These are phyloP conservation scores for Distichodus sexfasciatus DNA, from an alignment of 2,797 vertebrate species.

Conservation along the genomic window DNA sequence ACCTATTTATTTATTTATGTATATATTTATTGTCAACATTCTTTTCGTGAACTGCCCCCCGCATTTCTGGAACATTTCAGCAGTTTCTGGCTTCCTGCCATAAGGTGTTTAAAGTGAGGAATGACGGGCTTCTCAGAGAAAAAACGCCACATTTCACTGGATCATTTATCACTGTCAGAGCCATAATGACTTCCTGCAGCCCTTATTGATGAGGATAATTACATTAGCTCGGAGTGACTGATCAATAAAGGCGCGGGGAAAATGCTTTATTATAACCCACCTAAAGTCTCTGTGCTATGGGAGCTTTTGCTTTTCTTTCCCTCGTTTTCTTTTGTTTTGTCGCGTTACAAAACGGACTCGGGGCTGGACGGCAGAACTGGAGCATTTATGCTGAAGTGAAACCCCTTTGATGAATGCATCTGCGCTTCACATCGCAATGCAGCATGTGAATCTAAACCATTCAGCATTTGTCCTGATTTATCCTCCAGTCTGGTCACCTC, in stretches of 20 bases:
- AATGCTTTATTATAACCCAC: slow-evolving; percentile 80
- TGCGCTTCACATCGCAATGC: slow-evolving; percentile 18
- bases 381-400: slow-evolving; percentile 7
- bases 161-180: slow-evolving; percentile 99
- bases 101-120: slow-evolving; percentile 87
- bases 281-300: slow-evolving; percentile 67
- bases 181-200: slow-evolving; percentile 99
- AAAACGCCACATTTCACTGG: slow-evolving; percentile 94
- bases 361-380: background rate
- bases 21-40: no score
- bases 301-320: slow-evolving; percentile 46
- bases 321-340: slow-evolving; percentile 18
- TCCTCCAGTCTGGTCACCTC: no score
- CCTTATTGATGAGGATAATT: slow-evolving; percentile 99
- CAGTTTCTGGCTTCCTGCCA: slow-evolving; percentile 76
- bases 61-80: slow-evolving; percentile 62
- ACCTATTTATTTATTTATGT: no score
- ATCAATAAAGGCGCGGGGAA: slow-evolving; percentile 98
- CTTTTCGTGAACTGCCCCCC: no score
- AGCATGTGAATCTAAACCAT: no score
- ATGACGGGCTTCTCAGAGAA: slow-evolving; percentile 89
- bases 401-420: background rate
- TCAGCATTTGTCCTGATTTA: no score
- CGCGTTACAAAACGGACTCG: slow-evolving; percentile 22
- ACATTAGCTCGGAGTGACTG: slow-evolving; percentile 99